These are phyloP conservation scores for Stictocephala bisonia DNA, from an alignment of 2,888 invertebrate genomes.

Conservation along the genomic window DNA sequence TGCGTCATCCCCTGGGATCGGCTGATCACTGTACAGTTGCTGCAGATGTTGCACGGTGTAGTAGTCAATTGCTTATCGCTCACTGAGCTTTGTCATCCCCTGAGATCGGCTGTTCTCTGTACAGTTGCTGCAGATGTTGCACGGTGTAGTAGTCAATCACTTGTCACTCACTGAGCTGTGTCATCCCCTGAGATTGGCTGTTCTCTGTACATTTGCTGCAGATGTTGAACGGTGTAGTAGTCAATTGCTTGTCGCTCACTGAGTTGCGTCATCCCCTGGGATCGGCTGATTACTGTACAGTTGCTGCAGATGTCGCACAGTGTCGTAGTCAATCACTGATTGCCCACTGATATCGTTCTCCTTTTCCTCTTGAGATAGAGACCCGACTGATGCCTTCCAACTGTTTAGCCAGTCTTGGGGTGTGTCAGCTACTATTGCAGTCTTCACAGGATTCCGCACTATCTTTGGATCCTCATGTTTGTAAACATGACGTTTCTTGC, in stretches of 20 bases:
- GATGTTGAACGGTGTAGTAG: constrained; percentile 47
- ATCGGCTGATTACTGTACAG: constrained; percentile 49
- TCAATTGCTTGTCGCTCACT: constrained; percentile 26
- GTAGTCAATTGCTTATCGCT: constrained; percentile 31
- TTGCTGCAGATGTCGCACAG: constrained; percentile 49
- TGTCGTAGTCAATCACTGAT: constrained; percentile 42
- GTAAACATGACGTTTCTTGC: constrained; percentile 52
- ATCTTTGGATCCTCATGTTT: constrained; percentile 17
- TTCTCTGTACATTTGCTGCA: constrained; percentile 51
- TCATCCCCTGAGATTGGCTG: constrained; percentile 44
- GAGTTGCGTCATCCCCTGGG: not conserved
- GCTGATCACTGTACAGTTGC: constrained; percentile 51
- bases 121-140: no score
- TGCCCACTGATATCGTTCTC: constrained; percentile 22
- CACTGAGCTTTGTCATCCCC: constrained; percentile 8
- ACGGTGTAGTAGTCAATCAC: no score
- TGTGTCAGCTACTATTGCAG: not conserved
- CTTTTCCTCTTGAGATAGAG: not conserved
- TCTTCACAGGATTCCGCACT: not conserved
- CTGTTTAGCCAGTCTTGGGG: constrained; percentile 38
- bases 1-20: no score
- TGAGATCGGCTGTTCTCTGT: no score
- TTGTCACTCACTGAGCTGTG: no score
- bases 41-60: constrained; percentile 48
- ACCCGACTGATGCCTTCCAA: constrained; percentile 41